Evolutionary conservation across 2,888 invertebrate species (phyloP).

Genomic region (Auanema freiburgensis): DNA sequence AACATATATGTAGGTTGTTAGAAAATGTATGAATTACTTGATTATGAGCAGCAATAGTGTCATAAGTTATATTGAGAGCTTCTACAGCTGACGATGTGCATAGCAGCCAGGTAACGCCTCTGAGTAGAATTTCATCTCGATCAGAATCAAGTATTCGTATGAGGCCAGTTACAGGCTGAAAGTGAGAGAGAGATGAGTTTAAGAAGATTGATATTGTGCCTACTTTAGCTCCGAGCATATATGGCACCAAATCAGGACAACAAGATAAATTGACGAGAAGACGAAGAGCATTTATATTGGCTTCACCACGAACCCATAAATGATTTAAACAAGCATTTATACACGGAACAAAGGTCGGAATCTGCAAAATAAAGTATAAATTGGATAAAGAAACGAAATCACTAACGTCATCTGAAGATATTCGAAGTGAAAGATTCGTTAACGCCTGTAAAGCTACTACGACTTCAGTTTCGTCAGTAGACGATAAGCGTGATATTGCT

Average conservation of each 20-base stretch:
- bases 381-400: no score
- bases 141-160: slow-evolving; percentile 56
- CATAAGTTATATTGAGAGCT: slow-evolving; percentile 51
- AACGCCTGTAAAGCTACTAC: slow-evolving; percentile 57
- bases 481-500: slow-evolving; percentile 44
- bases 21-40: slow-evolving; percentile 19
- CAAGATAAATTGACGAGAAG: slow-evolving; percentile 72
- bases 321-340: slow-evolving; percentile 48
- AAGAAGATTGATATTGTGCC: slow-evolving; percentile 12
- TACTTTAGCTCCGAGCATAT: slow-evolving; percentile 71
- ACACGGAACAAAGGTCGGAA: slow-evolving; percentile 43
- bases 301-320: slow-evolving; percentile 56
- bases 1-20: not conserved
- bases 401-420: slow-evolving; percentile 39
- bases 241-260: slow-evolving; percentile 71
- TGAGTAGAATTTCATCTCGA: slow-evolving; percentile 52
- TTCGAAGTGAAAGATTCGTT: slow-evolving; percentile 56
- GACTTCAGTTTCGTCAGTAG: slow-evolving; percentile 55
- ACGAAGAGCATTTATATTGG: slow-evolving; percentile 66
- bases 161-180: slow-evolving; percentile 52
- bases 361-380: slow-evolving; percentile 17
- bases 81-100: slow-evolving; percentile 58
- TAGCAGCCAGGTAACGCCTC: slow-evolving; percentile 57
- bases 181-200: not conserved
- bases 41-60: slow-evolving; percentile 47